Conservation (phyloP, 2,113 vertebrate species). For the Antigone vipio region DNA sequence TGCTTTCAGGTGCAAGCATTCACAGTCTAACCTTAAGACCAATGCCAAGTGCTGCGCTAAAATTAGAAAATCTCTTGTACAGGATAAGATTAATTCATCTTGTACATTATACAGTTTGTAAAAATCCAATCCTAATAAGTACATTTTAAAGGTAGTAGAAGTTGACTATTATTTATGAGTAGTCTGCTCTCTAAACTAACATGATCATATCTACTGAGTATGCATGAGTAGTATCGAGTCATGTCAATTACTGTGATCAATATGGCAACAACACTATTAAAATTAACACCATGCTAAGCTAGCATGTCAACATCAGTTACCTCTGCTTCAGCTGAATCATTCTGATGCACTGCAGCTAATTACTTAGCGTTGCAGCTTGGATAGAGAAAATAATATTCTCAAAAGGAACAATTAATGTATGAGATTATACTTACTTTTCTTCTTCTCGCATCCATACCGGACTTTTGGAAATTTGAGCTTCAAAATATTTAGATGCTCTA, state of each 20-base stretch:
- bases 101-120: background rate
- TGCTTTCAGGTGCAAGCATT: background rate
- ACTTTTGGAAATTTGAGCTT: constrained; percentile 87
- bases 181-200: background rate
- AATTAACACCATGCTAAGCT: background rate
- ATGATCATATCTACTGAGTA: background rate
- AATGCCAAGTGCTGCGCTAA: background rate
- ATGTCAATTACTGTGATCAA: background rate
- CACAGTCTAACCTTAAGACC: background rate
- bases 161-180: background rate
- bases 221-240: background rate
- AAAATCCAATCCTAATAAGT: background rate
- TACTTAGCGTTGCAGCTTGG: background rate
- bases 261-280: background rate
- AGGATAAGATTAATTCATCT: background rate
- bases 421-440: constrained; percentile 80
- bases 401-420: background rate
- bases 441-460: constrained; percentile 90
- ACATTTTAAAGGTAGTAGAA: background rate
- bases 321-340: background rate
- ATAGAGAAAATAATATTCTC: background rate
- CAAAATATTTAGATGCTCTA: constrained; percentile 91
- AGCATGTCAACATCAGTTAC: background rate
- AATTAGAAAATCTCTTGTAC: background rate
- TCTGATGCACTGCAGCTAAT: background rate